These are phyloP conservation scores for Pitangus sulphuratus DNA, from an alignment of 2,797 vertebrate genomes.

Conservation along the genomic window DNA sequence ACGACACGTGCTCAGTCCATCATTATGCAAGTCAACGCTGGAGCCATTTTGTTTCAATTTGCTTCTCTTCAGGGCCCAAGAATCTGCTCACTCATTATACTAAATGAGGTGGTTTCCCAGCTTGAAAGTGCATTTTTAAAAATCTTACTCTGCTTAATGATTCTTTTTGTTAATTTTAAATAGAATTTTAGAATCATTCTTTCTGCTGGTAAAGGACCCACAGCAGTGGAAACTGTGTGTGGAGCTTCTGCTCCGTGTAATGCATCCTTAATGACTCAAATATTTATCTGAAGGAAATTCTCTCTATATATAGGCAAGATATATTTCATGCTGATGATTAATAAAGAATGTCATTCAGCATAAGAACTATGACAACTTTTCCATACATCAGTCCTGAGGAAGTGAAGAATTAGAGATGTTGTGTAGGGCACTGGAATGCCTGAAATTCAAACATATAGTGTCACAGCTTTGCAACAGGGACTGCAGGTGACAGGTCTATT, in stretches of 20 bases:
- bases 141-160: constrained; percentile 67
- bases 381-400: neutral
- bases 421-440: neutral
- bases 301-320: neutral
- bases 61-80: constrained; percentile 61
- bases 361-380: neutral
- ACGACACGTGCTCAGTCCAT: constrained; percentile 23
- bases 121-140: constrained; percentile 69
- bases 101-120: constrained; percentile 70
- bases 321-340: neutral
- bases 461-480: neutral
- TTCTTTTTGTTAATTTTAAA: constrained; percentile 73
- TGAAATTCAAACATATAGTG: neutral
- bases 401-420: neutral
- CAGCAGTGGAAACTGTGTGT: constrained; percentile 37
- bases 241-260: constrained; percentile 3
- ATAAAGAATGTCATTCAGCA: neutral
- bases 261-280: constrained; percentile 25
- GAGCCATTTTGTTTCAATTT: constrained; percentile 69
- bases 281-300: neutral
- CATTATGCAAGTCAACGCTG: constrained; percentile 53
- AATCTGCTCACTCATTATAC: constrained; percentile 68
- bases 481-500: neutral
- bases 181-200: constrained; percentile 61
- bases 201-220: constrained; percentile 51